phyloP scores from a whole-genome alignment of 2,113 vertebrate species.

The Otis tarda region DNA sequence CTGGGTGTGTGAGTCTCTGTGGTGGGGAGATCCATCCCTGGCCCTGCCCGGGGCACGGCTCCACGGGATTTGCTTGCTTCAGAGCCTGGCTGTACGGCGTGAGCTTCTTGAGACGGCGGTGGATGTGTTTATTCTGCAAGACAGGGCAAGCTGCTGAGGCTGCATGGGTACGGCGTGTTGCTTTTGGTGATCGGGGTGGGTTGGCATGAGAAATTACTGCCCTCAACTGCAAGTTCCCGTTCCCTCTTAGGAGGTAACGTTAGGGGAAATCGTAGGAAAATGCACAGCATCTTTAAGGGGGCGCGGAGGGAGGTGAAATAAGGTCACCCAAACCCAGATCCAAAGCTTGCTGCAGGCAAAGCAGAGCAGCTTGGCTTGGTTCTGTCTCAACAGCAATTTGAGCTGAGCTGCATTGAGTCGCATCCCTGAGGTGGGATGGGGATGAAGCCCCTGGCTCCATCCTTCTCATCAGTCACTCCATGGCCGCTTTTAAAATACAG shows the following conservation, averaged over 20 bases:
- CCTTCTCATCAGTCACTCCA: background rate
- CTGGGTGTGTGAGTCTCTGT: fast-evolving
- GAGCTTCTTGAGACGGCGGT: background rate
- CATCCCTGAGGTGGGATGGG: background rate
- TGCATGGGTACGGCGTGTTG: fast-evolving
- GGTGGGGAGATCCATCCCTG: background rate
- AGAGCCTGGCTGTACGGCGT: background rate
- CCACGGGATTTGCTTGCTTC: background rate
- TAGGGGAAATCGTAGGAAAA: background rate
- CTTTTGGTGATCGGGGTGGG: background rate
- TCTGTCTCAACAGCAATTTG: background rate
- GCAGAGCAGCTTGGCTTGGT: background rate
- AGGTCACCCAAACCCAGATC: background rate
- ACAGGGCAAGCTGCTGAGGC: background rate
- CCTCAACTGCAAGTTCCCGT: background rate
- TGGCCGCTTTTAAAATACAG: fast-evolving
- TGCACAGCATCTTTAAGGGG: background rate
- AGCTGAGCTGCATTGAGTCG: background rate
- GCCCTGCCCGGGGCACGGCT: background rate
- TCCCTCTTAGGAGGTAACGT: background rate
- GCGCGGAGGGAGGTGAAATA: background rate
- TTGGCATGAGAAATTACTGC: background rate
- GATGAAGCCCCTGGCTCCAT: background rate
- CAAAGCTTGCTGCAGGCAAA: background rate
- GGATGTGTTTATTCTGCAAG: background rate